Evolutionary conservation across 2,888 invertebrate genomes (phyloP).

Genomic region (Lacanobia oleracea): DNA sequence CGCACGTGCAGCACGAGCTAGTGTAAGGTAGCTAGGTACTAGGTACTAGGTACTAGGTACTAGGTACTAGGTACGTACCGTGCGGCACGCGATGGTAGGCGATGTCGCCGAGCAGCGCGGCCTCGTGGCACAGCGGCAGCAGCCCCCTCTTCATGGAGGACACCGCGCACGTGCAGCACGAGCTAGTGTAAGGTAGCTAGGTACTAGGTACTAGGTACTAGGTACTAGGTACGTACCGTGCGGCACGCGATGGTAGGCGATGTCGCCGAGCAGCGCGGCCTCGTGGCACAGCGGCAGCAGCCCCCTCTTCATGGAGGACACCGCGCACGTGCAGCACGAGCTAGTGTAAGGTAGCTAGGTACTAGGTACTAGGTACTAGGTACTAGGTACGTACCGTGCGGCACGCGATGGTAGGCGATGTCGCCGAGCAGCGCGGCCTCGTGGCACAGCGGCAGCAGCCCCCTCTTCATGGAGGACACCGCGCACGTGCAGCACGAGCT

Average conservation of each 20-base stretch:
- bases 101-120: conserved; percentile 96
- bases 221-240: conserved; percentile 73
- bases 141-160: conserved; percentile 97
- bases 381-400: conserved; percentile 74
- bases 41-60: no score
- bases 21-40: no score
- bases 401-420: conserved; percentile 79
- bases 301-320: conserved; percentile 97
- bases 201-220: no score
- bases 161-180: conserved; percentile 98
- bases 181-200: no score
- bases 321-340: conserved; percentile 97
- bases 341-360: no score
- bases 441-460: conserved; percentile 96
- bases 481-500: conserved; percentile 96
- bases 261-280: conserved; percentile 97
- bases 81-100: conserved; percentile 79
- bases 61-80: conserved; percentile 73
- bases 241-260: conserved; percentile 80
- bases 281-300: conserved; percentile 97
- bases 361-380: no score
- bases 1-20: conserved; percentile 96
- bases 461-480: conserved; percentile 97
- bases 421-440: conserved; percentile 98
- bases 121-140: conserved; percentile 97